Base-by-base conservation (phyloP, 2,888 invertebrate species). In the Diaphora mendica region DNA sequence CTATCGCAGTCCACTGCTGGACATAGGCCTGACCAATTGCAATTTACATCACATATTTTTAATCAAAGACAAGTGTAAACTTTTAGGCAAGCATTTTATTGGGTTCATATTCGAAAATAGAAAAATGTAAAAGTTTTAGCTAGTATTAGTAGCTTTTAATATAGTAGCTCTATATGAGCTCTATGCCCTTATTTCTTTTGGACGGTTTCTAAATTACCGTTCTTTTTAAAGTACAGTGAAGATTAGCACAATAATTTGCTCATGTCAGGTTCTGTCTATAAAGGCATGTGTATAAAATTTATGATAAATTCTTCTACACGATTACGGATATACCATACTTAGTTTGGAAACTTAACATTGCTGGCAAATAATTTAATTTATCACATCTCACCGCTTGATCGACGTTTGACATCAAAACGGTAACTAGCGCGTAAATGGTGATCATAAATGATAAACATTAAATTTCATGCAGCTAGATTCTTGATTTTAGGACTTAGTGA, bases 221-320 rank as follows among this genome's bases (percentile, higher is more conserved):
- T 3, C 7, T 8, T 51, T 7, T 48, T 7, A 7, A 23, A 55
- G n/a, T n/a, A 9, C 23, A n/a, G n/a, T n/a, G 33, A 23, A 30
- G 13, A 51, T 15, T 48, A 30, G 67, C 11, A 9, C 48, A 26
- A 44, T 35, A 51, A 51, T 51, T 51, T 20, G 15, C 35, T 15
- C 30, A 68, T 48, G 23, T n/a, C 33, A 62, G 23, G 44, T 39
- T 2, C n/a, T 8, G 51, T 20, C 69, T 42, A 62, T 62, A 42
- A 7, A 59, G 30, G 62, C 26, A 42, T 42, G 33, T n/a, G 20
- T 64, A 11, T 64, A 26, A 2, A 72, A 78, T 79, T 79, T 81
- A 87, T 86, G 85, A 89, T 87, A 88, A 88, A 90, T 88, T 87
- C 88, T 74, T 85, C 79, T 71, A 80, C 82, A 86, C 80, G 80